Evolutionary conservation across 1,140 invertebrate genomes (phyloP).

Genomic region (Thaumatotibia leucotreta): DNA sequence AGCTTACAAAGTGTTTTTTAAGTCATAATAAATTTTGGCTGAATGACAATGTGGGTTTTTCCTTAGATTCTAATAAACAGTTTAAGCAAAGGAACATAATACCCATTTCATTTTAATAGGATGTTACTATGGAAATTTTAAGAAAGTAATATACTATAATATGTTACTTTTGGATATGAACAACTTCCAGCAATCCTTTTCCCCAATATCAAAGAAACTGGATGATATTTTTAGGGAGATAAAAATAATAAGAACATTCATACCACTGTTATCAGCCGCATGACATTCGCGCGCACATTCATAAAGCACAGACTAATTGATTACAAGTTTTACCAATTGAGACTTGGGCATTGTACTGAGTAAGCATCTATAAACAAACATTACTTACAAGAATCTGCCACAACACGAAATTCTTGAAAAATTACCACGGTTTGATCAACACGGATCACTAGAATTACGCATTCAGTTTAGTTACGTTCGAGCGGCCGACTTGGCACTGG

Average conservation of each 20-base stretch:
- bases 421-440: slow-evolving; percentile 21
- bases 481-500: slow-evolving; percentile 55
- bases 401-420: not conserved
- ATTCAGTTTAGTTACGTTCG: slow-evolving; percentile 33
- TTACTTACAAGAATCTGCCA: not conserved
- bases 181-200: no score
- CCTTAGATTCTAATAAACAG: no score
- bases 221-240: not conserved
- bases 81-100: no score
- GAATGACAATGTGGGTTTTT: no score
- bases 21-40: no score
- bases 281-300: not conserved
- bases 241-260: not conserved
- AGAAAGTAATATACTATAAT: no score
- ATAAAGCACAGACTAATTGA: not conserved
- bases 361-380: not conserved
- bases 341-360: not conserved
- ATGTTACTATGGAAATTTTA: no score
- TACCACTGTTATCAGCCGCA: not conserved
- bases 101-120: no score
- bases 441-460: slow-evolving; percentile 26
- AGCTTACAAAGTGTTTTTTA: no score
- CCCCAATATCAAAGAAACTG: no score
- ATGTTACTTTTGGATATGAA: no score
- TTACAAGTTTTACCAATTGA: not conserved